Evolutionary conservation across 2,888 invertebrate species (phyloP).

Genomic region (Carabus problematicus): DNA sequence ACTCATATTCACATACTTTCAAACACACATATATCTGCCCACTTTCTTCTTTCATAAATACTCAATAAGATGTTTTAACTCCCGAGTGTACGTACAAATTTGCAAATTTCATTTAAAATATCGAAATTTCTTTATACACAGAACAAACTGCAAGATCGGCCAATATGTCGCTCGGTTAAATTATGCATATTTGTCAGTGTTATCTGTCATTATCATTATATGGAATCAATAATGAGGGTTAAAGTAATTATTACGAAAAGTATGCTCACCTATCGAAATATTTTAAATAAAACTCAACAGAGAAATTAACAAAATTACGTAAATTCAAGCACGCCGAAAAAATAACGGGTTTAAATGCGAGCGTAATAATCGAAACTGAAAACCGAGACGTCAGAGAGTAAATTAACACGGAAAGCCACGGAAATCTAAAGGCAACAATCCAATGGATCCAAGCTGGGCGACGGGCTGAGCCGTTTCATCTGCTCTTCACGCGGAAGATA

Average conservation of each 20-base stretch:
- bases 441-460: background rate
- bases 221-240: slow-evolving; percentile 13
- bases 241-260: slow-evolving; percentile 1
- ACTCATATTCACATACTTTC: background rate
- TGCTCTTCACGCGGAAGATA: slow-evolving; percentile 36
- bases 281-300: slow-evolving; percentile 20
- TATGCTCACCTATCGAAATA: background rate
- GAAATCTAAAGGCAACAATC: slow-evolving; percentile 27
- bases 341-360: slow-evolving; percentile 22
- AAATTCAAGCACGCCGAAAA: slow-evolving; percentile 5
- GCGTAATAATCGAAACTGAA: slow-evolving; percentile 32
- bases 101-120: too few relatives aligned
- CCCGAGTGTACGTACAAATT: too few relatives aligned
- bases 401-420: slow-evolving; percentile 38
- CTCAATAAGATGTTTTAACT: too few relatives aligned
- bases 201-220: too few relatives aligned
- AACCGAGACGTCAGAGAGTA: slow-evolving; percentile 35
- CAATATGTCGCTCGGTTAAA: too few relatives aligned
- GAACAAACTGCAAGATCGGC: too few relatives aligned
- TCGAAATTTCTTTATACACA: too few relatives aligned
- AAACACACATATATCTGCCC: background rate
- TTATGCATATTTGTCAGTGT: too few relatives aligned
- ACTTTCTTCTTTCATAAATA: background rate
- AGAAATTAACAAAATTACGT: slow-evolving; percentile 31
- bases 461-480: slow-evolving; percentile 26